Base-by-base conservation (phyloP, 2,113 vertebrate genomes). In the Hippocampus comes region DNA sequence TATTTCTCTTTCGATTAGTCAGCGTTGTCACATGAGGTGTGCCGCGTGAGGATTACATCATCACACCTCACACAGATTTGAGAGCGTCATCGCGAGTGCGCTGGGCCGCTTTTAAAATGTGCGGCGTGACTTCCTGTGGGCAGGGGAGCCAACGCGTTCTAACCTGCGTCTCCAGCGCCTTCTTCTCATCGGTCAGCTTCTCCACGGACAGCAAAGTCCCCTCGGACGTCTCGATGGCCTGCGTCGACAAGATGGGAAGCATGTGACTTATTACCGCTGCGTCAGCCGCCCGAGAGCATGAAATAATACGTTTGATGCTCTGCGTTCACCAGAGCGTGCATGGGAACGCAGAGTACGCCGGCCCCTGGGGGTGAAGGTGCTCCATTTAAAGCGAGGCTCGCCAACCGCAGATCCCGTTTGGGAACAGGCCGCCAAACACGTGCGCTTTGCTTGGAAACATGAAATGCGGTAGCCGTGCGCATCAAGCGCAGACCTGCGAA, bases 31-130 rank as follows among this genome's bases (percentile, higher is more conserved):
- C 73, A 55, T 68, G 48, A 51, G 17, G 48, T 15, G 38, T 38
- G 21, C 76, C 86, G 85, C 68, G 72, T 85, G 86, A 82, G 66
- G 20, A 83, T 90, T 88, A 90, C 87, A 83, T 90, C 88, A 90
- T 70, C 79, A 15, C 74, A 59, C 67, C n/a, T 67, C 73, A 67
- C 67, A 63, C 75, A 84, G 78, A 76, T 65, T 71, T 63, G 23
- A 69, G 61, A 79, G 74, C 78, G 18, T 72, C 48, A 5, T 71
- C 59, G 71, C 72, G 68, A 61, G 25, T 14, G 10, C n/a, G 6
- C 41, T 15, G 38, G 15, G 14, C 14, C 23, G 38, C 63, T 64
- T 64, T 43, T 64, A 14, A 42, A 64, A 43, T 34, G 49, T 53
- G 42, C 7, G 42, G 1, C 6, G 53, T 63, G 25, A 38, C 55